Percentiles rank a stretch among this genome's conserved stretches.
phyloP scores from a whole-genome alignment of 2,888 invertebrate species.

The Acrobasis consociella region DNA sequence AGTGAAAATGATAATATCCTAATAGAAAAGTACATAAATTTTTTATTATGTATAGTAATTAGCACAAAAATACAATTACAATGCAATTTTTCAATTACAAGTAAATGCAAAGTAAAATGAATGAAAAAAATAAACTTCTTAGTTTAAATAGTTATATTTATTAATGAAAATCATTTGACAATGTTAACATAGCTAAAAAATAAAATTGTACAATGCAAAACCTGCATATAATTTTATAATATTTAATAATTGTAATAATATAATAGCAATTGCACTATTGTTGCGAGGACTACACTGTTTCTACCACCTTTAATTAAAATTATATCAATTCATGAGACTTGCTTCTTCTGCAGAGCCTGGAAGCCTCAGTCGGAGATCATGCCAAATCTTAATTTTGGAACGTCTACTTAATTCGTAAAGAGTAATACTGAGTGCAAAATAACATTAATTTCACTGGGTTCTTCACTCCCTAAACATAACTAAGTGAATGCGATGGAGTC shows the following conservation, averaged over 20 bases:
- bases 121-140: slow-evolving; percentile 70
- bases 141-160: slow-evolving; percentile 77
- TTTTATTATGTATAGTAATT: slow-evolving; percentile 40
- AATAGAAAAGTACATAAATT: slow-evolving; percentile 48
- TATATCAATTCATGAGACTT: slow-evolving; percentile 64
- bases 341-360: slow-evolving; percentile 49
- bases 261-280: slow-evolving; percentile 78
- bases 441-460: slow-evolving; percentile 74
- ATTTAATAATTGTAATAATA: slow-evolving; percentile 62
- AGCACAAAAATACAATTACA: slow-evolving; percentile 45
- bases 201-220: slow-evolving; percentile 81
- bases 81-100: slow-evolving; percentile 31
- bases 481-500: slow-evolving; percentile 57
- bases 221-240: slow-evolving; percentile 76
- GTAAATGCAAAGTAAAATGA: slow-evolving; percentile 70
- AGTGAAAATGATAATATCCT: slow-evolving; percentile 35
- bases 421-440: slow-evolving; percentile 78
- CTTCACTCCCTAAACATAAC: slow-evolving; percentile 48
- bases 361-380: slow-evolving; percentile 73
- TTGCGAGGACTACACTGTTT: slow-evolving; percentile 80
- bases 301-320: slow-evolving; percentile 62
- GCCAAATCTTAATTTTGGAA: slow-evolving; percentile 68
- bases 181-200: slow-evolving; percentile 77
- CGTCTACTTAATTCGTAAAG: slow-evolving; percentile 61
- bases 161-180: slow-evolving; percentile 76